A percentile compares a stretch with the other conserved stretches of the same genome.
Conservation (phyloP, 2,888 invertebrate species). For the Campoplex capitator region DNA sequence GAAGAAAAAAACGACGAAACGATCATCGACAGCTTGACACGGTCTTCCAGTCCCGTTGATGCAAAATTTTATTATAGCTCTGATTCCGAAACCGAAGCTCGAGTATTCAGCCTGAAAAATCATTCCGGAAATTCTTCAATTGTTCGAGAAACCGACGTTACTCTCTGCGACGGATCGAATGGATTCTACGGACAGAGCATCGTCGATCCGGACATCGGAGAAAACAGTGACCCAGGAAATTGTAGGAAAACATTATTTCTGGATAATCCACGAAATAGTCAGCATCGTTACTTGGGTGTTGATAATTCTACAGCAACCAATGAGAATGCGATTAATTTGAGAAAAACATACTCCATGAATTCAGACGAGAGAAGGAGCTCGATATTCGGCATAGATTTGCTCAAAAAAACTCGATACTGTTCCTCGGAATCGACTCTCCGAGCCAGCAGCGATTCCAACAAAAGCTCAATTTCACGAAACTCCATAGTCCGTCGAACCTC, state of each 20-base stretch:
- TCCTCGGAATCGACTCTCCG: constrained; percentile 28
- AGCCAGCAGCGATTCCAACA: constrained; percentile 21
- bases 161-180: constrained; percentile 33
- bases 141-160: constrained; percentile 9
- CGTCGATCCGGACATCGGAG: constrained; percentile 35
- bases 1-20: constrained; percentile 2
- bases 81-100: constrained; percentile 69
- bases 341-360: background rate
- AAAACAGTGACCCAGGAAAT: background rate
- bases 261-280: background rate
- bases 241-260: background rate
- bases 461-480: constrained; percentile 19
- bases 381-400: background rate
- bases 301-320: constrained; percentile 28
- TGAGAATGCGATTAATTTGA: constrained; percentile 14
- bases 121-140: constrained; percentile 29
- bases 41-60: constrained; percentile 63
- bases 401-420: constrained; percentile 9
- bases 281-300: background rate
- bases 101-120: constrained; percentile 68
- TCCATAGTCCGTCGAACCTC: constrained; percentile 4
- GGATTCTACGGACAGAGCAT: constrained; percentile 29
- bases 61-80: constrained; percentile 66
- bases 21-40: constrained; percentile 48
- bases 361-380: constrained; percentile 30